Conservation (phyloP, 92 coral and sea anemone genomes). For the Bergia puertoricense region DNA sequence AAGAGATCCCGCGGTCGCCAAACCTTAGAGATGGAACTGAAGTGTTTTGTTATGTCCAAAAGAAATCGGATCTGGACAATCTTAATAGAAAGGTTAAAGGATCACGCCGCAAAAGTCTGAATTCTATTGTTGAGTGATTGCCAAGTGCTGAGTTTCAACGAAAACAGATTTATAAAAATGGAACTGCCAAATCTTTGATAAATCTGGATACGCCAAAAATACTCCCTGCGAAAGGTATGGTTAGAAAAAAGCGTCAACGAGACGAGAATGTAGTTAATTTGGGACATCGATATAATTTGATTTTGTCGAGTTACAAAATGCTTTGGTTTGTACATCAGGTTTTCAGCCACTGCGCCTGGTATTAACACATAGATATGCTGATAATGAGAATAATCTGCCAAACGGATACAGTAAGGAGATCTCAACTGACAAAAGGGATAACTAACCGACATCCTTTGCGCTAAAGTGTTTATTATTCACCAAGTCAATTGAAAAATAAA, state of each 20-base stretch:
- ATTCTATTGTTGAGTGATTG: constrained; percentile 37
- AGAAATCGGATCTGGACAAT: constrained; percentile 40
- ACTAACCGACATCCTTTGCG: too few relatives aligned
- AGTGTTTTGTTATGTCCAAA: constrained; percentile 38
- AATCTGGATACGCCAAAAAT: background rate
- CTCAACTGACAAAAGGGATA: background rate
- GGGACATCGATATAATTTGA: background rate
- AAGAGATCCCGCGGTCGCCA: constrained; percentile 24
- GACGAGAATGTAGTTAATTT: background rate
- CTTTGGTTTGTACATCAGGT: constrained; percentile 12
- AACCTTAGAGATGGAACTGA: constrained; percentile 34
- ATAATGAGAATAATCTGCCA: background rate
- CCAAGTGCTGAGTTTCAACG: constrained; percentile 19
- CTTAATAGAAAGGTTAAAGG: constrained; percentile 30
- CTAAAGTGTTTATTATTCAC: too few relatives aligned
- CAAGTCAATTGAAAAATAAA: too few relatives aligned
- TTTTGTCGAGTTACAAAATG: background rate
- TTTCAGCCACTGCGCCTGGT: background rate
- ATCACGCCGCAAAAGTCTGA: constrained; percentile 3
- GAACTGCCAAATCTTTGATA: background rate
- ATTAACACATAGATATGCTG: background rate
- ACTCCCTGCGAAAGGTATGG: background rate
- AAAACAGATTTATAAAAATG: background rate
- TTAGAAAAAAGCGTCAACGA: background rate
- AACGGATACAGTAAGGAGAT: too few relatives aligned